Evolutionary conservation across 2,113 vertebrate genomes (phyloP).

Genomic region (Phylloscopus trochilus): DNA sequence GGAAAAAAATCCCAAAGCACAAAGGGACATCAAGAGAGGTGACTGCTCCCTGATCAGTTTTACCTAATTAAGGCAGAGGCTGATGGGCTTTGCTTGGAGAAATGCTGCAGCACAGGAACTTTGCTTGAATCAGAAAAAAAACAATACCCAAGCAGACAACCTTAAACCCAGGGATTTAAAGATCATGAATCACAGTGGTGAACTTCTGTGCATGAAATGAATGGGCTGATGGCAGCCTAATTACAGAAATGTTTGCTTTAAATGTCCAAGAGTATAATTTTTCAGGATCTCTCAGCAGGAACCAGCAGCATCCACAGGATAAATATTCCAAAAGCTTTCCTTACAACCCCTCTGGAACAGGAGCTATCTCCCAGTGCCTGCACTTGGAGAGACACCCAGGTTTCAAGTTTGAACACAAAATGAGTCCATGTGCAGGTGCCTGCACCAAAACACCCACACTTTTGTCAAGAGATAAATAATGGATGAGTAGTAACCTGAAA

Average conservation of each 20-base stretch:
- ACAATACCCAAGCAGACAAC: neutral
- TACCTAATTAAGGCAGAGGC: neutral
- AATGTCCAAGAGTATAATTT: conserved; percentile 12
- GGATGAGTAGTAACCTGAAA: neutral
- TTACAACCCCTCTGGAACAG: neutral
- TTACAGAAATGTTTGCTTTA: conserved; percentile 28
- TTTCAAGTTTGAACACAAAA: neutral
- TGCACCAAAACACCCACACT: neutral
- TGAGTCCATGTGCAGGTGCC: neutral
- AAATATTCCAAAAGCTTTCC: conserved; percentile 5
- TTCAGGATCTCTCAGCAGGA: conserved; percentile 39
- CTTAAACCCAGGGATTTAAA: conserved; percentile 11
- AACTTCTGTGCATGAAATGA: conserved; percentile 23
- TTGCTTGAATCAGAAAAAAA: neutral
- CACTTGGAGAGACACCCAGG: neutral
- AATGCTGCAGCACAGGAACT: neutral
- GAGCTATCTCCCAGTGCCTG: neutral
- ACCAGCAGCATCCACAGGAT: neutral
- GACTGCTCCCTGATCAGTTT: neutral
- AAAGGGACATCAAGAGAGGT: neutral
- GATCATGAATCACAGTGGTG: neutral
- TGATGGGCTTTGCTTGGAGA: neutral
- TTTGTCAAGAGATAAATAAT: neutral
- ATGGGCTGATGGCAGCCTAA: conserved; percentile 27
- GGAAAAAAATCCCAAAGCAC: neutral